Percentiles rank a stretch among this genome's conserved stretches.
These are phyloP conservation scores for Intellagama lesueurii DNA, from an alignment of 2,797 vertebrate species.

Conservation along the genomic window DNA sequence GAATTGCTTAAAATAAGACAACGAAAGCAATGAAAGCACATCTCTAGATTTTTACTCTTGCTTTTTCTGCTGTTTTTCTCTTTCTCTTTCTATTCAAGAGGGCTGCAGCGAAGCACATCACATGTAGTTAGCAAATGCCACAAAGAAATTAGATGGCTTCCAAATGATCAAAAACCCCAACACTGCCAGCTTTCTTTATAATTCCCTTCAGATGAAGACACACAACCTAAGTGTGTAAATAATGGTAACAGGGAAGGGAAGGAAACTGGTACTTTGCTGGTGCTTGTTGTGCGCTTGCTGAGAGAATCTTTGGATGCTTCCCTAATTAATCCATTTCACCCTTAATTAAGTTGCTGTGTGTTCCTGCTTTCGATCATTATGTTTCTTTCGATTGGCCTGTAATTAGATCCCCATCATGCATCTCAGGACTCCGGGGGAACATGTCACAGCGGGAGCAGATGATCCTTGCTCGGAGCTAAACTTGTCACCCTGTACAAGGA, in stretches of 20 bases:
- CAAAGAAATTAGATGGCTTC: constrained; percentile 16
- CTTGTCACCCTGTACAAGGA: constrained; percentile 63
- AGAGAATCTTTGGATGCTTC: constrained; percentile 58
- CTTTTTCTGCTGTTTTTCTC: neutral
- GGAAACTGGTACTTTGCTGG: constrained; percentile 60
- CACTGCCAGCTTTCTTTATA: neutral
- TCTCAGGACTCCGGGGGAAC: constrained; percentile 49
- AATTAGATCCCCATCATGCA: constrained; percentile 62
- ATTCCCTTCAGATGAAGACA: constrained; percentile 55
- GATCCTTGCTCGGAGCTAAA: constrained; percentile 69
- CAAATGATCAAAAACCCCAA: constrained; percentile 26
- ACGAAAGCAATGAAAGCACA: neutral
- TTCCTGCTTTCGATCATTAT: constrained; percentile 49
- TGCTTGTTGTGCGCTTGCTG: constrained; percentile 19
- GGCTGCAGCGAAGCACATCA: neutral
- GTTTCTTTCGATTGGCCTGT: constrained; percentile 52
- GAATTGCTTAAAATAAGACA: neutral
- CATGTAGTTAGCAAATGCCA: neutral
- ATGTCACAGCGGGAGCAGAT: constrained; percentile 61
- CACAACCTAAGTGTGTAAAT: constrained; percentile 53
- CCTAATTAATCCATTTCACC: constrained; percentile 65
- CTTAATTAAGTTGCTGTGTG: constrained; percentile 52
- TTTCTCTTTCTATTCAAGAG: neutral
- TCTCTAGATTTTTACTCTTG: neutral
- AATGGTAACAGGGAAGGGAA: constrained; percentile 3